Percentiles rank a stretch among this genome's conserved stretches.
Evolutionary conservation across 2,113 vertebrate species (phyloP).

Genomic region (Trematomus loennbergii): DNA sequence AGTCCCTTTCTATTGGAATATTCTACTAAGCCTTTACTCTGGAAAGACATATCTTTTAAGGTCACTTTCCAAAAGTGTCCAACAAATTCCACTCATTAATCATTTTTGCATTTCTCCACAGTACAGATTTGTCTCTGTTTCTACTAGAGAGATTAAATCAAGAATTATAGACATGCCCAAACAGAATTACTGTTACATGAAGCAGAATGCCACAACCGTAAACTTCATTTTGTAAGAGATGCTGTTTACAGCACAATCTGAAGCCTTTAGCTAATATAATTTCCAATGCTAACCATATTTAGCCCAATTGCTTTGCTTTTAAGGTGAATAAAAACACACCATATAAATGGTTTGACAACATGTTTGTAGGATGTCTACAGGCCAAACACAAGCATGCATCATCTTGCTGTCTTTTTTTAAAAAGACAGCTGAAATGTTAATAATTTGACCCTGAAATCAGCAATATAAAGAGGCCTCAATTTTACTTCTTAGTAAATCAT

Average conservation of each 20-base stretch:
- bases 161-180: neutral
- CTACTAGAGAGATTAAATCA: conserved; percentile 6
- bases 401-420: neutral
- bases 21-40: neutral
- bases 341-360: neutral
- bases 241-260: too few species aligned
- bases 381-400: conserved; percentile 24
- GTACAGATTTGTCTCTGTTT: conserved; percentile 24
- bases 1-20: neutral
- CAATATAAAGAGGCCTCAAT: neutral
- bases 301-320: neutral
- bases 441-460: conserved; percentile 3
- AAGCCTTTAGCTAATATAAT: neutral
- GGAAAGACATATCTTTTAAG: neutral
- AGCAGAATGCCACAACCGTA: neutral
- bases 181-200: conserved; percentile 3
- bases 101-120: conserved; percentile 32
- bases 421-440: neutral
- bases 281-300: neutral
- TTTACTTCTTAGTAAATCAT: conserved; percentile 11
- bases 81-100: conserved; percentile 19
- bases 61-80: neutral
- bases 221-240: neutral
- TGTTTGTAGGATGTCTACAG: neutral
- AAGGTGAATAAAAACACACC: neutral